Conservation (phyloP, 2,888 invertebrate genomes). For the Sarcophaga carnaria region DNA sequence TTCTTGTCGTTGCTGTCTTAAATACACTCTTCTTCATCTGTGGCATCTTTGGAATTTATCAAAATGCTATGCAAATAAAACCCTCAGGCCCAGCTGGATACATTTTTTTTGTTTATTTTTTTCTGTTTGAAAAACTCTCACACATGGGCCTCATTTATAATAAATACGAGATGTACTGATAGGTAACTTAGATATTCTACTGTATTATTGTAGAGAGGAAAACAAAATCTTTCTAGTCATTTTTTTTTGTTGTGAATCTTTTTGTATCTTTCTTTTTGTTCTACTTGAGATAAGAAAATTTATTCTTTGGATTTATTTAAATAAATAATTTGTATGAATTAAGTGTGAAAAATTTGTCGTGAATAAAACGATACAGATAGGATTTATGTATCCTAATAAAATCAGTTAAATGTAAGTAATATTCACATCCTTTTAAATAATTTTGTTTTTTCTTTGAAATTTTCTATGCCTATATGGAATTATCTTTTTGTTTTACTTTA, state of each 20-base stretch:
- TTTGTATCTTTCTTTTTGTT: constrained; percentile 1
- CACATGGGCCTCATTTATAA: too few species aligned
- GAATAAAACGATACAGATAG: too few species aligned
- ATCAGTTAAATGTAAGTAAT: too few species aligned
- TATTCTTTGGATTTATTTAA: constrained; percentile 41
- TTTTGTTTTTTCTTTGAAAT: not conserved
- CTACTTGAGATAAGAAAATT: constrained; percentile 33
- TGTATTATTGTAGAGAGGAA: not conserved
- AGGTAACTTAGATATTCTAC: too few species aligned
- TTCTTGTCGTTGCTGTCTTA: not conserved
- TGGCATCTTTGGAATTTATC: constrained; percentile 21
- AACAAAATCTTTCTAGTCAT: too few species aligned
- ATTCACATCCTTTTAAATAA: too few species aligned
- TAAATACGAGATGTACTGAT: too few species aligned
- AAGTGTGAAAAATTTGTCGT: not conserved
- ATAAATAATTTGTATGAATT: constrained; percentile 37
- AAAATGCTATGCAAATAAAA: constrained; percentile 29
- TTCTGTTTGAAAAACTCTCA: not conserved
- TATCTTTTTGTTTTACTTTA: too few species aligned
- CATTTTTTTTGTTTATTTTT: not conserved
- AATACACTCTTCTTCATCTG: not conserved
- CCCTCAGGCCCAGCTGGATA: constrained; percentile 33
- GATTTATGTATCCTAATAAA: too few species aligned
- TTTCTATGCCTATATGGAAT: not conserved
- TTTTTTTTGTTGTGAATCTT: not conserved